Conservation (phyloP, 2,888 invertebrate species). For the Plebejus argus region DNA sequence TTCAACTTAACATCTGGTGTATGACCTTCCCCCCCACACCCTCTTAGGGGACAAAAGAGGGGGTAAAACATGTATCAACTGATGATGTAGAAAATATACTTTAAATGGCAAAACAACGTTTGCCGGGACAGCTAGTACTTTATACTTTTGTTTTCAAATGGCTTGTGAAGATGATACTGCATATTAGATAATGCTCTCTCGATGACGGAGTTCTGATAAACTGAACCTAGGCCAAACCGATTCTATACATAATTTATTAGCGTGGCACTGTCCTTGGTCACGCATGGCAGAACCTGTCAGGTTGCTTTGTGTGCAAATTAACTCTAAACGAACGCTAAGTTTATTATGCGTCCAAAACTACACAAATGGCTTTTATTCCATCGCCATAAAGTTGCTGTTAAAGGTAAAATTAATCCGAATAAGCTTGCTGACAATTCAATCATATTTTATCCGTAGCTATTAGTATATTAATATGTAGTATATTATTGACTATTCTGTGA, state of each 20-base stretch:
- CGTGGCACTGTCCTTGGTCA: not conserved
- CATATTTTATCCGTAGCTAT: too few relatives aligned
- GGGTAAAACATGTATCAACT: too few relatives aligned
- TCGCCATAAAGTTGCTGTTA: not conserved
- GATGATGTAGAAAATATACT: too few relatives aligned
- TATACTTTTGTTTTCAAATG: not conserved
- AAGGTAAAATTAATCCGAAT: not conserved
- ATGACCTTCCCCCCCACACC: too few relatives aligned
- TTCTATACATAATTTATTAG: not conserved
- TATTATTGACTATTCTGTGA: too few relatives aligned
- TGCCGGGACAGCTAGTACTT: too few relatives aligned
- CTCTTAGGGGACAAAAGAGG: too few relatives aligned
- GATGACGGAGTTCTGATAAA: not conserved
- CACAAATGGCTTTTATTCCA: not conserved
- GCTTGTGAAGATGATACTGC: not conserved
- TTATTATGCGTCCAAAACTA: not conserved
- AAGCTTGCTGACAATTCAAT: too few relatives aligned
- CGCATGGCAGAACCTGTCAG: not conserved
- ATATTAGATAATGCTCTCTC: not conserved
- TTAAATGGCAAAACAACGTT: too few relatives aligned
- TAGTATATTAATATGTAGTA: too few relatives aligned
- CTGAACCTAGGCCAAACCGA: not conserved
- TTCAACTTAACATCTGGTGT: too few relatives aligned
- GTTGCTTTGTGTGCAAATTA: conserved; percentile 3
- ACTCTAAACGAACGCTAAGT: not conserved